These are phyloP conservation scores for Phainopepla nitens DNA, from an alignment of 2,113 vertebrate species.

Conservation along the genomic window DNA sequence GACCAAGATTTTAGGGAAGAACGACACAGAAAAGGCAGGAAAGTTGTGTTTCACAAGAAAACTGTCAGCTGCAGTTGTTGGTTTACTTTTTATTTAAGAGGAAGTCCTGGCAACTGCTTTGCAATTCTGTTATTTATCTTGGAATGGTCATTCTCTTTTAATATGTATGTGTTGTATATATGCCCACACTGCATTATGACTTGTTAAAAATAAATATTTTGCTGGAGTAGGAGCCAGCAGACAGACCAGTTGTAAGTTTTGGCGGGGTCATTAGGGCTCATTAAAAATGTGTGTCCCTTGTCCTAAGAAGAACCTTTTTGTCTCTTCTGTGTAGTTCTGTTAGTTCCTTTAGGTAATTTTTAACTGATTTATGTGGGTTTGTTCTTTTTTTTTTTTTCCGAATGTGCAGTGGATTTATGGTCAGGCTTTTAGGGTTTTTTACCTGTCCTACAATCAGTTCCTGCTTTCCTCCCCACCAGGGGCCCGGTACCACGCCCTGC, in stretches of 20 bases:
- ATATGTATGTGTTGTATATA: background rate
- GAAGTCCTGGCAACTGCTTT: background rate
- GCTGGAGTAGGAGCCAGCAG: background rate
- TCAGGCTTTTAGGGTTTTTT: background rate
- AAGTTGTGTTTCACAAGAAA: background rate
- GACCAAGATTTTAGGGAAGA: background rate
- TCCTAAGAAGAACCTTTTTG: background rate
- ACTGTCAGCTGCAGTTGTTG: background rate
- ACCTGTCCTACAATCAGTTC: background rate
- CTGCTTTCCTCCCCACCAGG: slow-evolving; percentile 65
- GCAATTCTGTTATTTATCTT: background rate
- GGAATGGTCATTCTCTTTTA: background rate
- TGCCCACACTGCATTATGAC: accelerated
- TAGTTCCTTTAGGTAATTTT: background rate
- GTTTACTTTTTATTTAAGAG: background rate
- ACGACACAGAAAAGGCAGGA: accelerated
- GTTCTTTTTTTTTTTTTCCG: background rate
- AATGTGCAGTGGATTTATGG: background rate
- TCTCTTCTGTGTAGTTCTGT: background rate
- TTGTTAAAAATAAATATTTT: background rate
- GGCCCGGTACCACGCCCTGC: slow-evolving; percentile 87
- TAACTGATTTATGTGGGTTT: accelerated
- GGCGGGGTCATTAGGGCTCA: background rate
- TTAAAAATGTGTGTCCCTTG: background rate
- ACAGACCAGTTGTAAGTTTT: background rate